A percentile compares a stretch with the other conserved stretches of the same genome.
Conservation (phyloP, 2,888 invertebrate genomes). For the Lissonota sp. region DNA sequence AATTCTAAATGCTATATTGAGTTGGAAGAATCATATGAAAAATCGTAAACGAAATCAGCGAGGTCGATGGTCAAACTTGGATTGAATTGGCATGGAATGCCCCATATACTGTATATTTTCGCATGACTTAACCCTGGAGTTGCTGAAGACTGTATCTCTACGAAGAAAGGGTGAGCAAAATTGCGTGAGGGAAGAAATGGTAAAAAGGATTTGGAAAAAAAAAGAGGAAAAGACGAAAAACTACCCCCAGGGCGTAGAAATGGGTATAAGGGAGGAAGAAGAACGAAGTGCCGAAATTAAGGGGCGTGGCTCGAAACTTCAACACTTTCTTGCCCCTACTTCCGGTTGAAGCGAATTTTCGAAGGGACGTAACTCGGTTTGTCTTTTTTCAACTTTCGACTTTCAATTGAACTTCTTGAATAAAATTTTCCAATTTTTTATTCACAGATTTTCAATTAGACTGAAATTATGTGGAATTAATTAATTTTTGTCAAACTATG, state of each 20-base stretch:
- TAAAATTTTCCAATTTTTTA: neutral
- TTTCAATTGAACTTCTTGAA: no score
- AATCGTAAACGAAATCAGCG: no score
- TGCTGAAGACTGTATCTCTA: neutral
- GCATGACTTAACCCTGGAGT: neutral
- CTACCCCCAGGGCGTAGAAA: slow-evolving; percentile 2
- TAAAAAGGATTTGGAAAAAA: neutral
- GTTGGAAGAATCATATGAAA: no score
- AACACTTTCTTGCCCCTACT: no score
- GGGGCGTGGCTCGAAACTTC: no score
- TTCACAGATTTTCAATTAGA: no score
- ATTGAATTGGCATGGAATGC: no score
- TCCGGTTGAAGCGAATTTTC: neutral
- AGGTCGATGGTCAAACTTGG: no score
- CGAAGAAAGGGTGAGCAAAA: slow-evolving; percentile 12
- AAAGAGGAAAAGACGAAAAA: slow-evolving; percentile 6
- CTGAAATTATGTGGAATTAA: no score
- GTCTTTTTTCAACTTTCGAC: neutral
- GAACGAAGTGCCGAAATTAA: neutral
- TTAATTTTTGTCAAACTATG: no score
- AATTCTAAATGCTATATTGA: no score
- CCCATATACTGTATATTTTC: slow-evolving; percentile 5
- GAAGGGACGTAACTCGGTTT: neutral
- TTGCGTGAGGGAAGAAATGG: neutral
- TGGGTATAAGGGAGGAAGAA: neutral